Percentiles rank a stretch among this genome's conserved stretches.
Evolutionary conservation across 2,888 invertebrate genomes (phyloP).

Genomic region (Tetrapedia diversipes): DNA sequence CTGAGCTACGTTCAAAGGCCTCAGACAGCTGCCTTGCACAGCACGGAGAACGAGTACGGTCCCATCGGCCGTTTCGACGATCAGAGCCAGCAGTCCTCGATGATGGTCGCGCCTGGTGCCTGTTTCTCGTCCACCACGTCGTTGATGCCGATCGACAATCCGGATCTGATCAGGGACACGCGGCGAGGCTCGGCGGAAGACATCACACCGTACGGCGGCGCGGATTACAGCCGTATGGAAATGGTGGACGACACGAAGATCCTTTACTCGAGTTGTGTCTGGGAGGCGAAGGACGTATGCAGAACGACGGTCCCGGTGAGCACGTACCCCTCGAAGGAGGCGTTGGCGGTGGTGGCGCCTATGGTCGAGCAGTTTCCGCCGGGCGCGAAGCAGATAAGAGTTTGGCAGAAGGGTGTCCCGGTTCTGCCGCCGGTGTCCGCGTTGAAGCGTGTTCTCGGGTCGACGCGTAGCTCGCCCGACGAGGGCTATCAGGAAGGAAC

Average conservation of each 20-base stretch:
- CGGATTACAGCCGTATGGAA: constrained; percentile 90
- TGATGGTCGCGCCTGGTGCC: constrained; percentile 83
- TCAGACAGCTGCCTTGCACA: constrained; percentile 62
- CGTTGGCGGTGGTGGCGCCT: constrained; percentile 70
- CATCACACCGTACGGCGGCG: constrained; percentile 87
- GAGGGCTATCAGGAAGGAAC: constrained; percentile 97
- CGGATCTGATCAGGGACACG: constrained; percentile 93
- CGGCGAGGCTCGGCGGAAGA: constrained; percentile 79
- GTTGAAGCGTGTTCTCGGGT: constrained; percentile 92
- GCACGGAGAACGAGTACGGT: constrained; percentile 85
- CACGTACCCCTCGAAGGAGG: constrained; percentile 78
- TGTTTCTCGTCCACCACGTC: constrained; percentile 90
- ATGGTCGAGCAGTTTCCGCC: constrained; percentile 82
- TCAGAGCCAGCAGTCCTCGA: constrained; percentile 86
- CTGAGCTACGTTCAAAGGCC: constrained; percentile 79
- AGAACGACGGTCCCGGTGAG: constrained; percentile 69
- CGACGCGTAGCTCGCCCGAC: constrained; percentile 93
- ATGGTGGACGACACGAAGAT: constrained; percentile 75
- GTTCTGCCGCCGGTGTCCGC: constrained; percentile 93
- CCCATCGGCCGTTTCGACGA: constrained; percentile 84
- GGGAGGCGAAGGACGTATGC: constrained; percentile 86
- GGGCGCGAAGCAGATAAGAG: constrained; percentile 91
- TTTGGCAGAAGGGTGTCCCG: constrained; percentile 94
- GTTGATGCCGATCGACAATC: constrained; percentile 89
- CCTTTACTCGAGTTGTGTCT: constrained; percentile 91